phyloP scores from a whole-genome alignment of 2,888 invertebrate species.

The Drosophila leonis region DNA sequence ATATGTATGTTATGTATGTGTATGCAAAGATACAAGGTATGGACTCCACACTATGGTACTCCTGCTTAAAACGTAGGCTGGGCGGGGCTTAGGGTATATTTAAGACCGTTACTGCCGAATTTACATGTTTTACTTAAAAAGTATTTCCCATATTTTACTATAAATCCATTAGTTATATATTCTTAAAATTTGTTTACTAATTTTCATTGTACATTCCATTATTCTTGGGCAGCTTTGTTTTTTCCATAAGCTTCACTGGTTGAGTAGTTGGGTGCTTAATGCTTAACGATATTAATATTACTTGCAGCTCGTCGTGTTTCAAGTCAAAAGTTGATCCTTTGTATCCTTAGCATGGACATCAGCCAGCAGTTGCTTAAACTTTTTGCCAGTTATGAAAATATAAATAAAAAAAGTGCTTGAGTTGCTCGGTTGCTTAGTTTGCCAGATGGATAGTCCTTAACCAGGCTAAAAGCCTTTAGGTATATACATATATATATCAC shows the following conservation, averaged over 20 bases:
- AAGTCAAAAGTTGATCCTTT: constrained; percentile 48
- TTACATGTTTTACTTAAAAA: background rate
- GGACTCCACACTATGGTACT: background rate
- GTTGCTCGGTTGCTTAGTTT: constrained; percentile 13
- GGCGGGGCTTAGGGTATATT: background rate
- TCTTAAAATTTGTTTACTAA: background rate
- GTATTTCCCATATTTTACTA: background rate
- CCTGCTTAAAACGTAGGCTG: background rate
- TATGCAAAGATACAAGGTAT: too few species aligned
- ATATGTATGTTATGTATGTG: too few species aligned
- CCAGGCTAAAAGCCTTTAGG: constrained; percentile 40
- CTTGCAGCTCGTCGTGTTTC: constrained; percentile 3
- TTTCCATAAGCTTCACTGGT: constrained; percentile 9
- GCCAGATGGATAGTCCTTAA: constrained; percentile 18
- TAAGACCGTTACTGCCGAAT: background rate
- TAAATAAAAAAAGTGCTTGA: constrained; percentile 38
- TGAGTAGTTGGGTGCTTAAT: constrained; percentile 14
- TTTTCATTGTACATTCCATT: background rate
- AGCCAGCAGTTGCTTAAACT: constrained; percentile 54
- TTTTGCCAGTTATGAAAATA: constrained; percentile 19
- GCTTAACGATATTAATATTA: constrained; percentile 59
- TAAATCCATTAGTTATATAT: too few species aligned
- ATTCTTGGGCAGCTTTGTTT: background rate
- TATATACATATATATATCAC: constrained; percentile 33
- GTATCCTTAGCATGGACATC: constrained; percentile 6